Evolutionary conservation across 2,797 vertebrate species (phyloP), one percentile per base, ranked within the genome.

Genomic region (Sandelia bainsii): DNA sequence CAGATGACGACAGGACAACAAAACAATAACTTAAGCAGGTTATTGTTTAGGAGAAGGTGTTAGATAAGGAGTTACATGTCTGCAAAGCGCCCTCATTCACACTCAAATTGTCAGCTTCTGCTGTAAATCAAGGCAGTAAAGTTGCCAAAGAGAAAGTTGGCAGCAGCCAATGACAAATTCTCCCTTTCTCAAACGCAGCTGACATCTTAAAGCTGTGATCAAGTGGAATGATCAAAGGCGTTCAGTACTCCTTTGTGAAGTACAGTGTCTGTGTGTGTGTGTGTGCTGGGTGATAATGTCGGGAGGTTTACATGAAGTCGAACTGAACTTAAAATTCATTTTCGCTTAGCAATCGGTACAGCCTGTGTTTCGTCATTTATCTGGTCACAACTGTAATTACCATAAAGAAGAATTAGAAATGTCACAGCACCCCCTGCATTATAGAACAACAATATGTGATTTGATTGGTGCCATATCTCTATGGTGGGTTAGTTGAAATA

Each of bases 131-230:
- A 85, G 79, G 81, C 79, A 23, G 77, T 78, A 54, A 84, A 84
- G 77, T 70, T 81, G 86, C 87, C 81, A 65, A 83, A 70, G 75
- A 81, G 72, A 79, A 82, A 82, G 87, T 84, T 89, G 86, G 87
- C 84, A 87, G 69, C 60, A 80, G 86, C 85, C 87, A 86, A 78
- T 86, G 64, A 83, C 81, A 88, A 89, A 81, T 88, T 85, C 75
- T 77, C 66, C 72, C 81, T 75, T 85, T 89, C 89, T 87, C 85
- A 90, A 82, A 83, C 65, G 63, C 86, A 89, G 89, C 89, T 90
- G 89, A 92, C 85, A 88, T 89, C 87, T 91, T 89, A 90, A 88
- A 90, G 88, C 91, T 89, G 88, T 83, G 89, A 87, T 92, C 90
- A 92, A 87, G 90, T 87, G 86, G 85, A 88, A 73, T 84, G 80